Conservation (phyloP, 2,888 invertebrate species). For the Helicoverpa assulta region DNA sequence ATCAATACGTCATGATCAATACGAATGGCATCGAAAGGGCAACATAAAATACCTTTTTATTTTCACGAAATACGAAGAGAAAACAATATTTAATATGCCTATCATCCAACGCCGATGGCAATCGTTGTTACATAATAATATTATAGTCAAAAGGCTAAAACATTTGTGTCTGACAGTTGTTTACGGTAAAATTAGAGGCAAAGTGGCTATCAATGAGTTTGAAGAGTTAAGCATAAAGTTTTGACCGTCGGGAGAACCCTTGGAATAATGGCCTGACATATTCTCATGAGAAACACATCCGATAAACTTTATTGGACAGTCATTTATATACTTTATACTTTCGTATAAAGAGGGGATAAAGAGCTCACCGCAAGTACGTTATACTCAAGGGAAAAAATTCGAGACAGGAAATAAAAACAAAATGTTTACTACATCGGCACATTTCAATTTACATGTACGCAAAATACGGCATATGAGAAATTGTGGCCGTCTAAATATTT, state of each 20-base stretch:
- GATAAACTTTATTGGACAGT: constrained; percentile 68
- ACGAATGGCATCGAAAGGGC: not conserved
- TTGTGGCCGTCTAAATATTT: not conserved
- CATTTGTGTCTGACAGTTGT: constrained; percentile 55
- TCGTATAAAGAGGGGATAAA: constrained; percentile 57
- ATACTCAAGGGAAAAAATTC: constrained; percentile 44
- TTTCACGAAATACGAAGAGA: not conserved
- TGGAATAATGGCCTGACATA: constrained; percentile 73
- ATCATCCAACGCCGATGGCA: not conserved
- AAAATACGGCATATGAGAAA: constrained; percentile 1
- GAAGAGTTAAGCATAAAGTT: constrained; percentile 77
- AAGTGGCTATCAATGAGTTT: constrained; percentile 75
- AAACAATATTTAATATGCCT: not conserved
- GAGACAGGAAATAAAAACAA: constrained; percentile 37
- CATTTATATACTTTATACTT: constrained; percentile 60
- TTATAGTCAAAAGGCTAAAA: constrained; percentile 30
- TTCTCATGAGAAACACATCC: constrained; percentile 69
- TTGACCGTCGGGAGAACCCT: constrained; percentile 75
- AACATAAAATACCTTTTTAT: not conserved
- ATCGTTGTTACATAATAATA: constrained; percentile 17
- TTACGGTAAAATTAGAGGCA: constrained; percentile 62
- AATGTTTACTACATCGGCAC: constrained; percentile 23
- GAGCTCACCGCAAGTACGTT: constrained; percentile 34
- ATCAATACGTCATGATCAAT: no score
- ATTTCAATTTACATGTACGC: constrained; percentile 46